phyloP scores from a whole-genome alignment of 2,113 vertebrate species.

The Hydropotes inermis region DNA sequence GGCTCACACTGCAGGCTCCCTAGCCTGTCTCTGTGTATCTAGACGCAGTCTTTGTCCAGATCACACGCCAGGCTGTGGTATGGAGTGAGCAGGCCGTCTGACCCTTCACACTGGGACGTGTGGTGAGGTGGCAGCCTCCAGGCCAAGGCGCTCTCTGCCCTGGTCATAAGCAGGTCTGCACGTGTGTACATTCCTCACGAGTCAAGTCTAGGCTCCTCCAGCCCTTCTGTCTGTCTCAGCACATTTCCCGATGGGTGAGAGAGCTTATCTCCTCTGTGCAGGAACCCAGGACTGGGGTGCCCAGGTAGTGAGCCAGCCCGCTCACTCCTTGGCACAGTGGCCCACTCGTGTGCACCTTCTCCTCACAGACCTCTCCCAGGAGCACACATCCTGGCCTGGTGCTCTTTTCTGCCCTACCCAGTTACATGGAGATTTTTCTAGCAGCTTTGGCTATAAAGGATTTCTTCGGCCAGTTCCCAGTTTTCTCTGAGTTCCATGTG shows the following conservation, averaged over 20 bases:
- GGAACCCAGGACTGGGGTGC: background rate
- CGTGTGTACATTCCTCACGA: rapidly evolving
- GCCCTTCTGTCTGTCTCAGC: background rate
- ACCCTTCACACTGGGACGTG: background rate
- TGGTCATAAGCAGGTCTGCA: background rate
- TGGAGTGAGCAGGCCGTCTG: background rate
- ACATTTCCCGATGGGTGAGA: background rate
- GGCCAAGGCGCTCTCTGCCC: background rate
- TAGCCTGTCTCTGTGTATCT: background rate
- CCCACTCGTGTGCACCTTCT: background rate
- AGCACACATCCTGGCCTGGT: background rate
- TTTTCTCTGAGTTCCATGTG: background rate
- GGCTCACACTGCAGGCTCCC: background rate
- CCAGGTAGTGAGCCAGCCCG: background rate
- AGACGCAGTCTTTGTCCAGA: background rate
- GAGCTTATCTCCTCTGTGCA: background rate
- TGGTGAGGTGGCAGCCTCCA: background rate
- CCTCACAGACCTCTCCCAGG: background rate
- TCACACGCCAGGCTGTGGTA: background rate
- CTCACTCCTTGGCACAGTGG: background rate
- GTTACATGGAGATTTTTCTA: background rate
- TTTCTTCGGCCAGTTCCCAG: background rate
- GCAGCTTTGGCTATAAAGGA: background rate
- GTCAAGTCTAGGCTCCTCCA: background rate
- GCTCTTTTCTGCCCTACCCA: background rate